Evolutionary conservation across 2,888 invertebrate genomes (phyloP), one percentile per base, ranked within the genome.

Genomic region (Apoda limacodes): DNA sequence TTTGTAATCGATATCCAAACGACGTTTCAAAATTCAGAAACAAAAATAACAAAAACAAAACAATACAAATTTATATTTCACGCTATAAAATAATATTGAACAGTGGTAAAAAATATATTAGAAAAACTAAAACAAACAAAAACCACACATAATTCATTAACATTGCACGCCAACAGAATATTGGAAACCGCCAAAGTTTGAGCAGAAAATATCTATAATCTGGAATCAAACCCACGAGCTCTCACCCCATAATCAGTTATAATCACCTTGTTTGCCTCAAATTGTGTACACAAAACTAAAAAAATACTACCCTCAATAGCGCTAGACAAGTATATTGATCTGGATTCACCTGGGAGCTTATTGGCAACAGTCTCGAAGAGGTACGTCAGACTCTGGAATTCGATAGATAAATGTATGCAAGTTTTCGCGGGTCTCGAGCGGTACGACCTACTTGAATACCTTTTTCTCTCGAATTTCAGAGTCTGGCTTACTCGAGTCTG

Each of bases 151-250:
- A 66, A 69, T 71, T 71, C 58, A 74, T 71, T 71, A 65, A 60
- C 38, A 55, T 57, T 64, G 63, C 66, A 64, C 65, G 51, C 57
- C 54, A 45, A 54, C 55, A 48, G 43, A 42, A 55, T 50, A 65
- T 61, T 57, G 60, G 52, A 45, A 54, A 57, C 64, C 62, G 60
- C 55, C 63, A 65, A 69, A 57, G 55, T 57, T 49, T 55, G 55
- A 60, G 50, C 52, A 47, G 55, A 56, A 64, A 72, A 78, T 76
- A 47, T 58, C 63, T 75, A 74, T 76, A 76, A 76, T 76, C 74
- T 59, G 51, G 60, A 54, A 58, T 62, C 65, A 58, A 70, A 66
- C 55, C 54, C 42, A 58, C 47, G 42, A 39, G 42, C 36, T 43
- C 43, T 48, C 59, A 67, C 61, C 74, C 69, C 58, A 51, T 68